phyloP scores from a whole-genome alignment of 1,140 invertebrate species.

The Leptoteleia sp. region DNA sequence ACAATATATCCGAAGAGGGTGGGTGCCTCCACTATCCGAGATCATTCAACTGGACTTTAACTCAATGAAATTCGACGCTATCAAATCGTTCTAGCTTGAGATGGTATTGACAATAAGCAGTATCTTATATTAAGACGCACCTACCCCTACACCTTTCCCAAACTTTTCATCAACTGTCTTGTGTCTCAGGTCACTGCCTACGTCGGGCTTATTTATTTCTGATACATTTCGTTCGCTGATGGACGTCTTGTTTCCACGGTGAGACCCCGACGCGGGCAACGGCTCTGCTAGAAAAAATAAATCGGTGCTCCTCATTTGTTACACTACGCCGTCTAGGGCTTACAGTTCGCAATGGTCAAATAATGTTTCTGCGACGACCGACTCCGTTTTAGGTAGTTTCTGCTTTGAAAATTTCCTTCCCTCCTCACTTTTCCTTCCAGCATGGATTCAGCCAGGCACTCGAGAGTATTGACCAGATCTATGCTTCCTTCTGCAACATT shows the following conservation, averaged over 20 bases:
- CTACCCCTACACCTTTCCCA: constrained; percentile 2
- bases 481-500: constrained; percentile 27
- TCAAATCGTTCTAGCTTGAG: constrained; percentile 7
- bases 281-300: constrained; percentile 20
- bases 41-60: background rate
- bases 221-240: background rate
- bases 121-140: constrained; percentile 19
- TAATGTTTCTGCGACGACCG: constrained; percentile 16
- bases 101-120: background rate
- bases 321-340: constrained; percentile 13
- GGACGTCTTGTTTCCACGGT: no score
- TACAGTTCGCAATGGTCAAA: constrained; percentile 18
- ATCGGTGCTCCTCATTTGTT: constrained; percentile 45
- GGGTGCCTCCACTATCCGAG: background rate
- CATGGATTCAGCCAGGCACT: constrained; percentile 7
- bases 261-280: constrained; percentile 1
- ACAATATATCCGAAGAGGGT: constrained; percentile 40
- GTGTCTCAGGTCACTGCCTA: constrained; percentile 19
- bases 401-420: constrained; percentile 22
- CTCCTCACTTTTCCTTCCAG: constrained; percentile 15
- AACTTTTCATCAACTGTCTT: constrained; percentile 20
- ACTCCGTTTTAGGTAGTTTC: constrained; percentile 44
- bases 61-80: background rate
- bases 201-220: constrained; percentile 44
- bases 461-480: constrained; percentile 13